A percentile compares a stretch with the other conserved stretches of the same genome.
Conservation (phyloP, 1,140 invertebrate species). For the Sitophilus oryzae region DNA sequence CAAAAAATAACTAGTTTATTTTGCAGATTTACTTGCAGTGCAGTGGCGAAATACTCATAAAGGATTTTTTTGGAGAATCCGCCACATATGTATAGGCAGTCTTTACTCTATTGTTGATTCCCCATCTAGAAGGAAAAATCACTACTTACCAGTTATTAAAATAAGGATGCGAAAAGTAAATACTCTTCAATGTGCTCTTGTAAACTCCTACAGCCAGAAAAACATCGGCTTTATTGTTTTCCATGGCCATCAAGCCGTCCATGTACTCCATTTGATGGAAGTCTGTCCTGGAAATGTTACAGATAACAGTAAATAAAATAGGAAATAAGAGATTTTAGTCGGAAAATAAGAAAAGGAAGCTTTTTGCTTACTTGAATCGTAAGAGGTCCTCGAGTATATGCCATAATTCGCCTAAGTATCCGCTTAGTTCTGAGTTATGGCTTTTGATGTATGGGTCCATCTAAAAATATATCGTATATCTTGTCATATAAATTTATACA, state of each 20-base stretch:
- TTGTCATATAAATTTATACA: no score
- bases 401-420: constrained; percentile 37
- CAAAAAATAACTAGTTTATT: no score
- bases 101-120: no score
- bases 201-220: constrained; percentile 32
- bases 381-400: constrained; percentile 27
- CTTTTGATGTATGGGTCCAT: constrained; percentile 27
- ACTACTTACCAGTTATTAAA: constrained; percentile 36
- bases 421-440: constrained; percentile 11
- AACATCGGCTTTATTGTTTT: constrained; percentile 29
- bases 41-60: no score
- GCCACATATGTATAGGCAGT: no score
- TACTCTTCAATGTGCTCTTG: constrained; percentile 19
- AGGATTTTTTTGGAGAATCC: no score
- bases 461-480: constrained; percentile 23
- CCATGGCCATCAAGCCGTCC: constrained; percentile 28
- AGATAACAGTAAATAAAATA: constrained; percentile 2
- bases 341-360: background rate
- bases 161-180: constrained; percentile 37
- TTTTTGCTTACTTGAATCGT: constrained; percentile 29
- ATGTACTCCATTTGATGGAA: constrained; percentile 28
- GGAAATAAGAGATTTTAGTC: no score
- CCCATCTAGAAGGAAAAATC: no score
- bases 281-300: constrained; percentile 28
- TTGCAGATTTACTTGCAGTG: no score